These are phyloP conservation scores for Parelbella ahira DNA, from an alignment of 2,888 invertebrate genomes.

Conservation along the genomic window DNA sequence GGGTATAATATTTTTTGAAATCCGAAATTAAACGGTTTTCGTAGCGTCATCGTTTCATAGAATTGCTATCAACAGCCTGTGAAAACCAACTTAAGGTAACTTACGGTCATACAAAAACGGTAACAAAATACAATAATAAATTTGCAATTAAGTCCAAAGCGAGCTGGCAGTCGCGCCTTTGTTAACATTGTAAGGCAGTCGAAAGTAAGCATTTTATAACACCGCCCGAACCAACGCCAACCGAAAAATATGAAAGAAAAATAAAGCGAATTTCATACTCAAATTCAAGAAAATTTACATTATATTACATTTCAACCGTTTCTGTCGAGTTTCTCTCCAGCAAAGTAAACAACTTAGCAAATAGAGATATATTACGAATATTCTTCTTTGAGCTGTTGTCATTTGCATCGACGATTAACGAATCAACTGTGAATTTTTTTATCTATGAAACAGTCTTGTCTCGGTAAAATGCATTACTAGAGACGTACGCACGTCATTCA, in stretches of 20 bases:
- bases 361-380: conserved; percentile 21
- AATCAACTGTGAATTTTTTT: no score
- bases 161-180: conserved; percentile 55
- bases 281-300: conserved; percentile 67
- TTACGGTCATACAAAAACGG: no score
- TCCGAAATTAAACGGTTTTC: no score
- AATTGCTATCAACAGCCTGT: no score
- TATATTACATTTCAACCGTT: conserved; percentile 64
- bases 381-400: conserved; percentile 17
- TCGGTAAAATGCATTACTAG: conserved; percentile 1
- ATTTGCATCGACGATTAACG: conserved; percentile 16
- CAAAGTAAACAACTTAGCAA: conserved; percentile 49
- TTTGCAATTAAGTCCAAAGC: conserved; percentile 50
- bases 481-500: neutral
- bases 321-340: conserved; percentile 45
- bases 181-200: conserved; percentile 63
- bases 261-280: conserved; percentile 65
- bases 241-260: conserved; percentile 55
- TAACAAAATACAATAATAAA: conserved; percentile 24
- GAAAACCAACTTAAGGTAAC: no score
- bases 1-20: no score
- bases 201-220: conserved; percentile 62
- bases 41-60: no score
- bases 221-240: conserved; percentile 46
- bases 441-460: no score